Base-by-base conservation (phyloP, 2,113 vertebrate species). In the Cercopithecus mona region DNA sequence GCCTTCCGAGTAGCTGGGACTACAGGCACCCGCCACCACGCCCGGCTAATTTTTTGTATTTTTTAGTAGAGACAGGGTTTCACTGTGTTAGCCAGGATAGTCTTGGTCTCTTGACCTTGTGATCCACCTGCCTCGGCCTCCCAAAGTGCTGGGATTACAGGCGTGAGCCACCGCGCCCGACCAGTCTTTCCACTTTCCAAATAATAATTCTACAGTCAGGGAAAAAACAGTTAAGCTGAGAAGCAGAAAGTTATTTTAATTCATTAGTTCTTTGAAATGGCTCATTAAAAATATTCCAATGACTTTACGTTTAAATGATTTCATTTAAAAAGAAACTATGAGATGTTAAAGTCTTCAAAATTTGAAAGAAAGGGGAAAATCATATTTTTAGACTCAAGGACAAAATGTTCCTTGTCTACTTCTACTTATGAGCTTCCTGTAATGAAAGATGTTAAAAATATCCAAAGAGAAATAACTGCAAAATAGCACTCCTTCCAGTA, bases 341-440 rank as follows among this genome's bases (percentile, higher is more conserved):
- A 52, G 2, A n/a, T 35, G 64, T 92, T 83, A n/a, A 91, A 73
- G 59, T 64, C 25, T 86, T 86, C 73, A 59, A 40, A 70, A 88
- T 57, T 90, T 85, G 57, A 59, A 64, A n/a, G 25, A 38, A 86
- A 80, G 61, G 23, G 10, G 11, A 91, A 93, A 81, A 73, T 79
- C 25, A 1, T 50, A 75, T n/a, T 90, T 38, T 81, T 43, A 84
- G 27, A 79, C 12, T 30, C 64, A 66, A 90, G 48, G 64, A 70
- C 59, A 48, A 79, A 68, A 38, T 35, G 43, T 79, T 89, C 48
- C 48, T 93, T 96, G 90, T 86, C 90, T 87, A 9, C 30, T 92
- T 86, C 83, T 90, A 6, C 20, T 43, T 52, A 32, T 3, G 27
- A 52, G 35, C 38, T 68, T 95, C 79, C 90, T 75, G 6, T 48